Conservation (phyloP, 2,888 invertebrate species). For the Lathronympha strigana region DNA sequence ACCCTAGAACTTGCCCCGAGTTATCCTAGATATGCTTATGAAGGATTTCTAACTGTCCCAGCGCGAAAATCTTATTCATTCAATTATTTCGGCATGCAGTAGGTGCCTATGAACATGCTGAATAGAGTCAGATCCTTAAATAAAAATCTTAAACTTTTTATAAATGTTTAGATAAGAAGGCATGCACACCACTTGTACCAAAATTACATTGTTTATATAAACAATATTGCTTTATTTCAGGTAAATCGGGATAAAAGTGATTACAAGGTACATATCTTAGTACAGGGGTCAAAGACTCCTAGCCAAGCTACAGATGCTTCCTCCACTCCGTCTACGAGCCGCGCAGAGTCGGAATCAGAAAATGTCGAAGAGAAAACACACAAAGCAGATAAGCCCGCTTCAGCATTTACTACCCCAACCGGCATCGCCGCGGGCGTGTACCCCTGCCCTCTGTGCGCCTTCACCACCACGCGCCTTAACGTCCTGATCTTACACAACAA, state of each 20-base stretch:
- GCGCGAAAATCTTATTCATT: too few relatives aligned
- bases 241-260: constrained; percentile 72
- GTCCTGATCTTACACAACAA: constrained; percentile 90
- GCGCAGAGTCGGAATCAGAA: constrained; percentile 54
- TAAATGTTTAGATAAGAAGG: too few relatives aligned
- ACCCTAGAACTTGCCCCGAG: too few relatives aligned
- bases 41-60: too few relatives aligned
- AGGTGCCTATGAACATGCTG: too few relatives aligned
- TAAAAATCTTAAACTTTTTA: too few relatives aligned
- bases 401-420: constrained; percentile 54
- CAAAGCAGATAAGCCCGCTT: constrained; percentile 46
- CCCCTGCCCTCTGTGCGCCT: constrained; percentile 86
- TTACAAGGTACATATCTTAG: constrained; percentile 86
- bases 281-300: constrained; percentile 80
- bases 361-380: constrained; percentile 46
- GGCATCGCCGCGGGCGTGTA: constrained; percentile 73
- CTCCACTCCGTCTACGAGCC: constrained; percentile 61
- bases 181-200: not conserved
- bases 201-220: not conserved
- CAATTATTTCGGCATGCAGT: too few relatives aligned
- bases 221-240: constrained; percentile 59
- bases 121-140: too few relatives aligned
- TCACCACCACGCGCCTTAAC: constrained; percentile 87
- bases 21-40: too few relatives aligned
- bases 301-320: constrained; percentile 51